Evolutionary conservation across 1,140 invertebrate species (phyloP).

Genomic region (Vollenhovia emeryi): DNA sequence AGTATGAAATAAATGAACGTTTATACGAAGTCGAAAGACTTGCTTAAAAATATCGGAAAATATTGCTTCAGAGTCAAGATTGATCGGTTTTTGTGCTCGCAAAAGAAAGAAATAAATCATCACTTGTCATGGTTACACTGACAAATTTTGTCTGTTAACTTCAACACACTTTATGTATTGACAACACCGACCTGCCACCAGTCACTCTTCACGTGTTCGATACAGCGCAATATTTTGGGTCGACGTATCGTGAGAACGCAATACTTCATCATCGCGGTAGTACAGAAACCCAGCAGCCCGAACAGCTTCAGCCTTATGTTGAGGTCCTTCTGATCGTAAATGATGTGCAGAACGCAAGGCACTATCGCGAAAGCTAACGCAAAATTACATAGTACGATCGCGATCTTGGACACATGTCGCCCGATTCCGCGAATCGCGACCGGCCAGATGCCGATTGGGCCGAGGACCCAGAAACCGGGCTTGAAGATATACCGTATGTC

Average conservation of each 20-base stretch:
- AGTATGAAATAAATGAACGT: background rate
- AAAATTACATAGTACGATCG: constrained; percentile 35
- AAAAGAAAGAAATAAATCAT: background rate
- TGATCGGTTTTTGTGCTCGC: background rate
- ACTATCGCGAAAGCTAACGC: constrained; percentile 51
- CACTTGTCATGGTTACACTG: background rate
- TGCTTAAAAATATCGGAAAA: background rate
- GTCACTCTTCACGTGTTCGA: constrained; percentile 63
- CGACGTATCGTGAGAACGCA: constrained; percentile 41
- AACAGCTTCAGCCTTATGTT: constrained; percentile 35
- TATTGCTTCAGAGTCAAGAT: background rate
- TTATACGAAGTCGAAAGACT: background rate
- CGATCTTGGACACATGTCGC: background rate
- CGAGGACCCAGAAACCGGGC: background rate
- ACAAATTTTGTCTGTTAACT: background rate
- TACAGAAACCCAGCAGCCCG: constrained; percentile 55
- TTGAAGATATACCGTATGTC: constrained; percentile 29
- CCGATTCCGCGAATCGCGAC: background rate
- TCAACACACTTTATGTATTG: background rate
- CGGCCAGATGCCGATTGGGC: constrained; percentile 52
- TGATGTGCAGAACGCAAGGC: constrained; percentile 47
- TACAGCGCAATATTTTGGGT: constrained; percentile 52
- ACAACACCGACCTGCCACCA: constrained; percentile 52
- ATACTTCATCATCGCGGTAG: constrained; percentile 60
- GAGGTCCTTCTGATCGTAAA: constrained; percentile 45